These are phyloP conservation scores for Ardeotis arabs DNA, from an alignment of 2,113 vertebrate genomes.

Conservation along the genomic window DNA sequence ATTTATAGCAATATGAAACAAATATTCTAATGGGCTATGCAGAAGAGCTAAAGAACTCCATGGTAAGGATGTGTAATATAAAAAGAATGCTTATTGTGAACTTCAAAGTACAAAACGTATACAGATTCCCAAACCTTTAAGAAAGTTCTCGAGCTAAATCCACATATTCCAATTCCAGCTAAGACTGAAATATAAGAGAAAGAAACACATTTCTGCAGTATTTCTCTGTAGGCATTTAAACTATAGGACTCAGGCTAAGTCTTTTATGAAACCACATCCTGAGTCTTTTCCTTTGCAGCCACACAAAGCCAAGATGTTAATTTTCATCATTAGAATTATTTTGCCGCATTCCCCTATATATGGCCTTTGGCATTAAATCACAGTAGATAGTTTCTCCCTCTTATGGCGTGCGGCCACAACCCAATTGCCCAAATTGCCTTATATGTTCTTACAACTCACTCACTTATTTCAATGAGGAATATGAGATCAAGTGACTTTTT, in stretches of 20 bases:
- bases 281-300: not conserved
- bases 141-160: not conserved
- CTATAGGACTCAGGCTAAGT: not conserved
- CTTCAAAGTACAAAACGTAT: not conserved
- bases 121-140: not conserved
- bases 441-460: not conserved
- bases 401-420: not conserved
- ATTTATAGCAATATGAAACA: not conserved
- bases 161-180: not conserved
- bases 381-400: not conserved
- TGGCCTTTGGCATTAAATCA: not conserved
- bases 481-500: not conserved
- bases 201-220: not conserved
- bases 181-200: not conserved
- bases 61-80: not conserved
- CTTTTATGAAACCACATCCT: not conserved
- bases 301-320: not conserved
- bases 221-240: not conserved
- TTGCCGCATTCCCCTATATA: not conserved
- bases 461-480: not conserved
- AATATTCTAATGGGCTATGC: not conserved
- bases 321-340: not conserved
- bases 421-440: not conserved
- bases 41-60: not conserved
- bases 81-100: not conserved